Conservation (phyloP, 37 sponge, comb jelly and placozoan species). For the Dysidea cf. avara region DNA sequence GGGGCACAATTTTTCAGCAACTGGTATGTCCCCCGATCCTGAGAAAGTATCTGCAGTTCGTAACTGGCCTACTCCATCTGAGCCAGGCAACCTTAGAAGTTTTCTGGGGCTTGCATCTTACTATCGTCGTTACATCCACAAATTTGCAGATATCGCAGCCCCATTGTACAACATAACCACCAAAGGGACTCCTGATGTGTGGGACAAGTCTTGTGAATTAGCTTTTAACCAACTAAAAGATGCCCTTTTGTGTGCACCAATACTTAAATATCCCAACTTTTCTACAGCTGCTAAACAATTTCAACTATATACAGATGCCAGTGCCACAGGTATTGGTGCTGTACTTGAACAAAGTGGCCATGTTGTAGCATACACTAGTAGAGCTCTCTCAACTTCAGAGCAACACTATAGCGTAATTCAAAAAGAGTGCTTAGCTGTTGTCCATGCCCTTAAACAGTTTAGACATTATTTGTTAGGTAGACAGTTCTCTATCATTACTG, state of each 20-base stretch:
- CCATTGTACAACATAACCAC: too few relatives aligned
- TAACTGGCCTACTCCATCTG: background rate
- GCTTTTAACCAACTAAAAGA: too few relatives aligned
- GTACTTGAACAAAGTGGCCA: too few relatives aligned
- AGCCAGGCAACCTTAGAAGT: too few relatives aligned
- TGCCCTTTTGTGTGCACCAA: slow-evolving; percentile 5
- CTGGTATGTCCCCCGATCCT: too few relatives aligned
- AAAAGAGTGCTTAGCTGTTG: background rate
- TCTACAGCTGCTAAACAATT: background rate
- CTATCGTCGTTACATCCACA: too few relatives aligned
- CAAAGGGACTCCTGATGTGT: slow-evolving; percentile 2
- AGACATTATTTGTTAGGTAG: background rate
- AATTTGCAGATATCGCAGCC: slow-evolving; percentile 4
- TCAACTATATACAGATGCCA: background rate
- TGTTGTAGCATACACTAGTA: too few relatives aligned
- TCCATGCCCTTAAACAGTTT: slow-evolving; percentile 3
- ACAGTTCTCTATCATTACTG: background rate
- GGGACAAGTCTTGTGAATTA: too few relatives aligned
- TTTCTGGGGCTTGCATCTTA: too few relatives aligned
- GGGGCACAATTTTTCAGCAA: too few relatives aligned
- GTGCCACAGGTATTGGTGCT: too few relatives aligned
- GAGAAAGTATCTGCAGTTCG: background rate
- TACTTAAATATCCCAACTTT: slow-evolving; percentile 2
- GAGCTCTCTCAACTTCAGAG: too few relatives aligned
- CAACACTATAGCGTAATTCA: slow-evolving; percentile 3